These are phyloP conservation scores for Brachionus sp. DNA, from an alignment of 1,140 invertebrate genomes.

Conservation along the genomic window DNA sequence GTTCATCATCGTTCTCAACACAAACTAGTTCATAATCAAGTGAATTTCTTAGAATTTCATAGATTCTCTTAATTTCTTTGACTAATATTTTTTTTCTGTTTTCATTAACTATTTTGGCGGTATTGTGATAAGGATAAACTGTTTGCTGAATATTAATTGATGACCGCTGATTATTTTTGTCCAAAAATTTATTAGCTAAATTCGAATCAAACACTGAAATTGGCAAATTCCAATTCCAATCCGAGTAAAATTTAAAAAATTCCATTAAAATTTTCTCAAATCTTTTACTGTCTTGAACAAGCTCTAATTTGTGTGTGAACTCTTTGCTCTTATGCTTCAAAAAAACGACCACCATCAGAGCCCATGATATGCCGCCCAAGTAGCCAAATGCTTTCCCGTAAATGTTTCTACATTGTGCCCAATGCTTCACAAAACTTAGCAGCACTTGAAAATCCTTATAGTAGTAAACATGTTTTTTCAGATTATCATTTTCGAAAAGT, in stretches of 20 bases:
- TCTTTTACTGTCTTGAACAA: background rate
- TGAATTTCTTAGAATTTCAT: background rate
- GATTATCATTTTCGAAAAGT: constrained; percentile 39
- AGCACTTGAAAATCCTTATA: constrained; percentile 44
- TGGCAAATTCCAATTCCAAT: constrained; percentile 27
- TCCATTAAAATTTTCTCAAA: constrained; percentile 1
- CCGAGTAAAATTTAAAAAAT: constrained; percentile 42
- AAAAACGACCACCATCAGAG: constrained; percentile 13
- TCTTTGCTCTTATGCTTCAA: background rate
- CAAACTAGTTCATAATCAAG: background rate
- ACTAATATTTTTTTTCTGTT: background rate
- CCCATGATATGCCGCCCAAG: constrained; percentile 39
- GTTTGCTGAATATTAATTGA: constrained; percentile 24
- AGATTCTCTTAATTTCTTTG: background rate
- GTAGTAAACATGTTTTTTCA: constrained; percentile 24
- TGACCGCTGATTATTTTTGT: background rate
- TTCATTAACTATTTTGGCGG: constrained; percentile 8
- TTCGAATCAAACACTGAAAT: background rate
- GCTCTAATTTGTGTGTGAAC: background rate
- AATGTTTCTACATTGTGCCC: background rate
- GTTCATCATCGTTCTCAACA: background rate
- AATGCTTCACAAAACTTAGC: constrained; percentile 9
- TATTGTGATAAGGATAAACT: constrained; percentile 41
- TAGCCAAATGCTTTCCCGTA: constrained; percentile 35
- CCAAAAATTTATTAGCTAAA: background rate